Conservation (phyloP, 2,888 invertebrate species). For the Pristionchus entomophagus region DNA sequence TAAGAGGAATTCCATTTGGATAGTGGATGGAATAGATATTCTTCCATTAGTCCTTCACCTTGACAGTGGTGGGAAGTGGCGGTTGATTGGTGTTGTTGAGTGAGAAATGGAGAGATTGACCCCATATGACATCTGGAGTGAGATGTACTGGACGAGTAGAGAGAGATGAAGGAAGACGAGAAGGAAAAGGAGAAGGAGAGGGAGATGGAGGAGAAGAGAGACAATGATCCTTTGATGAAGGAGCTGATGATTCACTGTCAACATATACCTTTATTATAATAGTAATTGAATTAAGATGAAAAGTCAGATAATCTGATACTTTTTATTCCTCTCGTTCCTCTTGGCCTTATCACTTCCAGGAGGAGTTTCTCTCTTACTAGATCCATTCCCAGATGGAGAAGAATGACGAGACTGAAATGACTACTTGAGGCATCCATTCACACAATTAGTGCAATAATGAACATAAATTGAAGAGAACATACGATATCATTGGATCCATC, state of each 20-base stretch:
- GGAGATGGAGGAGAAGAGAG: neutral
- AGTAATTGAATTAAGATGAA: neutral
- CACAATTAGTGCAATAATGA: too few relatives aligned
- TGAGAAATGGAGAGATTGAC: conserved; percentile 71
- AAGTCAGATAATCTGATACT: neutral
- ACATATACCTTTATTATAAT: neutral
- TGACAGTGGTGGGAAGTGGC: neutral
- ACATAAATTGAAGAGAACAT: too few relatives aligned
- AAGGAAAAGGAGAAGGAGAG: neutral
- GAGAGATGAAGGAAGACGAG: conserved; percentile 35
- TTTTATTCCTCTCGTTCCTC: conserved; percentile 3
- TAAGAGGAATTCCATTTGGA: too few relatives aligned
- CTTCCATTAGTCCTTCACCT: too few relatives aligned
- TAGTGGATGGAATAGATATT: too few relatives aligned
- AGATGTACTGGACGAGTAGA: conserved; percentile 50
- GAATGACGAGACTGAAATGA: conserved; percentile 23
- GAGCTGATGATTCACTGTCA: neutral
- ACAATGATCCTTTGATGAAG: neutral
- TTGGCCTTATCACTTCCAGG: conserved; percentile 26
- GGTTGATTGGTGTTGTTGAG: conserved; percentile 46
- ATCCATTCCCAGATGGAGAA: conserved; percentile 30
- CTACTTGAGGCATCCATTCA: neutral
- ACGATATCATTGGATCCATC: neutral
- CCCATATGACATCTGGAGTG: conserved; percentile 67
- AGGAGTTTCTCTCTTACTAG: conserved; percentile 38